These are phyloP conservation scores for Gallinago nigripennis DNA, from an alignment of 2,797 vertebrate genomes.

Conservation along the genomic window DNA sequence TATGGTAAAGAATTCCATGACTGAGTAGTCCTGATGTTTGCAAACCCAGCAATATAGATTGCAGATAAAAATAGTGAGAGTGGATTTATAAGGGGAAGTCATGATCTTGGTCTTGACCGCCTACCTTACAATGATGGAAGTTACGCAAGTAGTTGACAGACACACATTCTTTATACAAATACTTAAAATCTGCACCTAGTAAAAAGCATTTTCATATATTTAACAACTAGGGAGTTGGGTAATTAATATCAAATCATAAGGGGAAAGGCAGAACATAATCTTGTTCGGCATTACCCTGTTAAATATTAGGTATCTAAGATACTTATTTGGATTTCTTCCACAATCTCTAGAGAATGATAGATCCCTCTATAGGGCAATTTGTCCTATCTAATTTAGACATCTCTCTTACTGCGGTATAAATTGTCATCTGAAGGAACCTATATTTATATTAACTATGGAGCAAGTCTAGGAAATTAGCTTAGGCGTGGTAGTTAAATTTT, in stretches of 20 bases:
- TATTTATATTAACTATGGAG: background rate
- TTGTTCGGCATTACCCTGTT: background rate
- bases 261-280: background rate
- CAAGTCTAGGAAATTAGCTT: background rate
- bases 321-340: background rate
- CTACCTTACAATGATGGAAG: background rate
- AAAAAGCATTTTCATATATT: background rate
- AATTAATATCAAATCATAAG: background rate
- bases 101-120: accelerated
- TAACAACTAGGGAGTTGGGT: background rate
- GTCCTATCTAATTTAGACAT: background rate
- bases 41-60: background rate
- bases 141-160: background rate
- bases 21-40: background rate
- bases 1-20: background rate
- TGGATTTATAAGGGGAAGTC: background rate
- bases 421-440: background rate
- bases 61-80: background rate
- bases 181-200: background rate
- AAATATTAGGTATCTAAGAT: background rate
- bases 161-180: background rate
- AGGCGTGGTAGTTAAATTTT: background rate
- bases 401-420: background rate
- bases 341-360: background rate
- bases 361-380: background rate